Percentiles rank a stretch among this genome's conserved stretches.
Conservation (phyloP, 2,797 vertebrate genomes). For the Botia kubotai region DNA sequence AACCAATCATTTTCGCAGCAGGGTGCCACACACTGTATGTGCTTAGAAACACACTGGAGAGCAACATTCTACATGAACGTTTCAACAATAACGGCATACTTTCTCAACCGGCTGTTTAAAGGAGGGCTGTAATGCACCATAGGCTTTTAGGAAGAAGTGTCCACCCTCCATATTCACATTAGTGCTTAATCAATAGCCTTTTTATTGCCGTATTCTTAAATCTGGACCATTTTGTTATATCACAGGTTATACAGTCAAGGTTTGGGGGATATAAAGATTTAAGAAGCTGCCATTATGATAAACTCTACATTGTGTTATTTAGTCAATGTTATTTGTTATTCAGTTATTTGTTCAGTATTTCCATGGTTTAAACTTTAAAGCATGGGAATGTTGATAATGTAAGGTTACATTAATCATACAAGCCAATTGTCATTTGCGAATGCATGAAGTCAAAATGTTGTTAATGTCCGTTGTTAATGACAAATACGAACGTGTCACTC, state of each 20-base stretch:
- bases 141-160: not conserved
- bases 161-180: not conserved
- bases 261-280: no score
- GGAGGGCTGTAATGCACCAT: not conserved
- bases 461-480: not conserved
- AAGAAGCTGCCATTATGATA: no score
- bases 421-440: not conserved
- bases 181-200: not conserved
- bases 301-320: no score
- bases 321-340: no score
- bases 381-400: slow-evolving; percentile 7
- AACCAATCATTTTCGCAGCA: slow-evolving; percentile 62
- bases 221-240: not conserved
- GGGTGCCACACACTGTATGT: slow-evolving; percentile 44
- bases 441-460: not conserved
- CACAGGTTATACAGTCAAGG: no score
- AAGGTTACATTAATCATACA: not conserved
- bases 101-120: slow-evolving; percentile 21
- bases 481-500: no score
- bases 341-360: no score
- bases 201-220: not conserved
- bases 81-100: slow-evolving; percentile 10
- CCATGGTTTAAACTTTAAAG: not conserved
- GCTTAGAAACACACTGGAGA: slow-evolving; percentile 48
- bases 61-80: slow-evolving; percentile 36